Conservation (phyloP, 1,140 invertebrate species). For the Radopholus similis region DNA sequence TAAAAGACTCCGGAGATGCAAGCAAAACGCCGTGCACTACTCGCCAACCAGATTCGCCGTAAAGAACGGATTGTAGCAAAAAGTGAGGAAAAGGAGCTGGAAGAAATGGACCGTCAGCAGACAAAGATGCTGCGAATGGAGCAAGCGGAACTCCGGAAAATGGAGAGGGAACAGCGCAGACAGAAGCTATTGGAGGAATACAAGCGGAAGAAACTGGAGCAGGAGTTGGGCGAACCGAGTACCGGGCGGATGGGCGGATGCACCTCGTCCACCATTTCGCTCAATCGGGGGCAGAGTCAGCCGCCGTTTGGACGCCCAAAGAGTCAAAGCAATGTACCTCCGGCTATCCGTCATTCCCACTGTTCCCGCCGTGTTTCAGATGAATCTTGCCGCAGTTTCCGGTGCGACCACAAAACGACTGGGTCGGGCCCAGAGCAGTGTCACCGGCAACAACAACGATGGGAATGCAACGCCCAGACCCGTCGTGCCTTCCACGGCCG, state of each 20-base stretch:
- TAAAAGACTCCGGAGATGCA: conserved; percentile 65
- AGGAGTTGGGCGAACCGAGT: conserved; percentile 49
- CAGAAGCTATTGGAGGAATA: conserved; percentile 58
- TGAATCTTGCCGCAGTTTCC: conserved; percentile 25
- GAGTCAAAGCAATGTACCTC: conserved; percentile 55
- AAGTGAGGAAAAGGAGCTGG: conserved; percentile 76
- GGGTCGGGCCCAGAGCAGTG: conserved; percentile 38
- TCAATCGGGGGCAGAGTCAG: conserved; percentile 50
- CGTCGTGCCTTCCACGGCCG: conserved; percentile 39
- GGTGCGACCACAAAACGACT: conserved; percentile 24
- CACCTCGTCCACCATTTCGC: conserved; percentile 44
- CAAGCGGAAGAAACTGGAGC: conserved; percentile 59
- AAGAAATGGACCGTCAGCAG: conserved; percentile 83
- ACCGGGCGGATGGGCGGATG: conserved; percentile 29
- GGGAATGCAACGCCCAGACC: background rate
- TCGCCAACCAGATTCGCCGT: conserved; percentile 67
- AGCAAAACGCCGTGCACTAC: conserved; percentile 59
- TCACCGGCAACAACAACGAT: conserved; percentile 39
- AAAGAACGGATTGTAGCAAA: conserved; percentile 76
- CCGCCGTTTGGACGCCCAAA: conserved; percentile 57
- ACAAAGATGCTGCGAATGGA: conserved; percentile 82
- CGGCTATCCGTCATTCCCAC: background rate
- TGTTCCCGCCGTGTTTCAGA: conserved; percentile 32
- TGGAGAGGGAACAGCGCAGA: conserved; percentile 55
- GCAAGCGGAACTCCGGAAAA: conserved; percentile 86